Base-by-base conservation (phyloP, 2,797 vertebrate genomes). In the Mallotus villosus region DNA sequence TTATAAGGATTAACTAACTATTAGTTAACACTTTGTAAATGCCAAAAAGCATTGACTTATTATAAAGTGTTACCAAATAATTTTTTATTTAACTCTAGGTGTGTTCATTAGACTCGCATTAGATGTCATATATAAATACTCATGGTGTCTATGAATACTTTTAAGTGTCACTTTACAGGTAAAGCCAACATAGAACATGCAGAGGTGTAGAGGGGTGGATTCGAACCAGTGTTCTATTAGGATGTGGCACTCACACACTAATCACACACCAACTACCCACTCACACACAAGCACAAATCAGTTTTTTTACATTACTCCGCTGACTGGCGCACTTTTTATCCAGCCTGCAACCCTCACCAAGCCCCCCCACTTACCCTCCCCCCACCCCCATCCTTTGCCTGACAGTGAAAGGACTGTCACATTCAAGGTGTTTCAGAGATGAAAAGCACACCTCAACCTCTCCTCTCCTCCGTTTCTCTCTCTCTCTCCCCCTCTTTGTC, bases 371-470 rank as follows among this genome's bases (percentile, higher is more conserved):
- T 9, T 11, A 11, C 37, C 12, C 58, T 22, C 24, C 16, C 22
- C 92, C 92, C 89, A 92, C 94, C 93, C 94, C 91, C 92, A 95
- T 94, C 94, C 94, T 95, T 94, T 93, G 96, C 95, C 97, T 97
- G 95, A 96, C 96, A 97, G 93, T 57, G 94, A 95, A 92, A 92
- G 93, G 92, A 95, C 95, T 96, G 96, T 97, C 95, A 98, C 95
- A 95, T 96, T 97, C 96, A 98, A 97, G 95, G 91, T 96, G 94
- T 96, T 97, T 96, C 94, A 95, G 95, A 97, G 95, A 97, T 96
- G 95, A 97, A 96, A 96, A 93, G 95, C 95, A 94, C 93, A 80
- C 74, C 92, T 90, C 94, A 5, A 37, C 5, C 60, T 27, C 92
- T 93, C 5, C 59, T 16, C 92, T 93, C n/a, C 27, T 0, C 71